Conservation (phyloP, 2,113 vertebrate species). For the Nyctibius bracteatus region DNA sequence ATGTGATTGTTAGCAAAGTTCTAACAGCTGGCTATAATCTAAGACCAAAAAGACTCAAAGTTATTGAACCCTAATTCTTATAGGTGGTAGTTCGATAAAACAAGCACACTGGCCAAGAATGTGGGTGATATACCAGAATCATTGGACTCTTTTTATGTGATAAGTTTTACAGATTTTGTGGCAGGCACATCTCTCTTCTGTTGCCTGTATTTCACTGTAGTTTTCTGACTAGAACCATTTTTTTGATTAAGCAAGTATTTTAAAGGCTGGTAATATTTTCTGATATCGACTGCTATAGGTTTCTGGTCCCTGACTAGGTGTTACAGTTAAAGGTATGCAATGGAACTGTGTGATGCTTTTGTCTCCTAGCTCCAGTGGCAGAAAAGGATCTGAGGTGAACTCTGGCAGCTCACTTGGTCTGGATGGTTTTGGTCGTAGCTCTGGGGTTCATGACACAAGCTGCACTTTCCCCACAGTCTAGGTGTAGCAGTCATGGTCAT, state of each 20-base stretch:
- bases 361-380: not conserved
- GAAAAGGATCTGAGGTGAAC: not conserved
- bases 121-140: not conserved
- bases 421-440: not conserved
- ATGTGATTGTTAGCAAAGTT: not conserved
- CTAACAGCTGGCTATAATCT: not conserved
- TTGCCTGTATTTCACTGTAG: not conserved
- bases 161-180: not conserved
- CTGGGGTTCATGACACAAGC: not conserved
- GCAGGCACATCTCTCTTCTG: not conserved
- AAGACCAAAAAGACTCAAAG: not conserved
- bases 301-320: not conserved
- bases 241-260: not conserved
- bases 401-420: not conserved
- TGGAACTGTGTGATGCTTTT: not conserved
- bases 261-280: not conserved
- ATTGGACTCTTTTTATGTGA: not conserved
- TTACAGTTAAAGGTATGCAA: not conserved
- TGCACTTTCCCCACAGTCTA: not conserved
- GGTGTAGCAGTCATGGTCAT: not conserved
- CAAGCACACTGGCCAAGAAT: not conserved
- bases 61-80: not conserved
- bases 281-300: not conserved
- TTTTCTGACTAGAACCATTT: not conserved
- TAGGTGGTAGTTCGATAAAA: not conserved